Evolutionary conservation across 2,888 invertebrate genomes (phyloP).

Genomic region (Cephus pulcher): DNA sequence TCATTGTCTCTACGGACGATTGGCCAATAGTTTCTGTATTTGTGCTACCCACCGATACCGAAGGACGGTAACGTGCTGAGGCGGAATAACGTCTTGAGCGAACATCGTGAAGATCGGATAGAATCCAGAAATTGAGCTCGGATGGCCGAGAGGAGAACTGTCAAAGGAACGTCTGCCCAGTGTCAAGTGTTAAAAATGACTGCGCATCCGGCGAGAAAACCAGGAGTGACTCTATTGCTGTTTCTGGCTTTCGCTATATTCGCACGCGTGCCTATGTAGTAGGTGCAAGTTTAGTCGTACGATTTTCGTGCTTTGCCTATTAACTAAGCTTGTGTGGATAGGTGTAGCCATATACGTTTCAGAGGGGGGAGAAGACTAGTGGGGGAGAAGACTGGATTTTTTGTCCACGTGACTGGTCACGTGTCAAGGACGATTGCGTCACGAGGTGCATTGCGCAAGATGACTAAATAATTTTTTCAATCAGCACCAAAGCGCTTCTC

Average conservation of each 20-base stretch:
- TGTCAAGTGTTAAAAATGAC: constrained; percentile 47
- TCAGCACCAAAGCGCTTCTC: neutral
- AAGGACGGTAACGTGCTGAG: constrained; percentile 56
- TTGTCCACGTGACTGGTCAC: constrained; percentile 1
- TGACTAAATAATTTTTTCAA: neutral
- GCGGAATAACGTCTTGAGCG: constrained; percentile 56
- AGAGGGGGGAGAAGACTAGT: neutral
- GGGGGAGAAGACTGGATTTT: neutral
- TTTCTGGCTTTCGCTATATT: neutral
- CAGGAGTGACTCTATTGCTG: neutral
- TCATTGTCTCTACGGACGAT: too few relatives aligned
- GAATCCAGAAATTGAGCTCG: constrained; percentile 8
- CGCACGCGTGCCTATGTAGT: neutral
- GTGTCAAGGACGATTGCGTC: constrained; percentile 12
- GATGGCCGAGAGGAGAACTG: constrained; percentile 10
- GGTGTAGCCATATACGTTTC: neutral
- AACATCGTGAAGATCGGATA: constrained; percentile 29
- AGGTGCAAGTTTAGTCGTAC: neutral
- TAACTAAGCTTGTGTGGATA: neutral
- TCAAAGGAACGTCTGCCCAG: constrained; percentile 18
- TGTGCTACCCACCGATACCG: constrained; percentile 51
- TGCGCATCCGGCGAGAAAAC: constrained; percentile 38
- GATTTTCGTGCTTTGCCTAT: neutral
- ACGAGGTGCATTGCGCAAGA: neutral
- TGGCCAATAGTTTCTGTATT: neutral